A percentile compares a stretch with the other conserved stretches of the same genome.
These are phyloP conservation scores for Jaculus jaculus DNA, from an alignment of 2,113 vertebrate genomes.

Conservation along the genomic window DNA sequence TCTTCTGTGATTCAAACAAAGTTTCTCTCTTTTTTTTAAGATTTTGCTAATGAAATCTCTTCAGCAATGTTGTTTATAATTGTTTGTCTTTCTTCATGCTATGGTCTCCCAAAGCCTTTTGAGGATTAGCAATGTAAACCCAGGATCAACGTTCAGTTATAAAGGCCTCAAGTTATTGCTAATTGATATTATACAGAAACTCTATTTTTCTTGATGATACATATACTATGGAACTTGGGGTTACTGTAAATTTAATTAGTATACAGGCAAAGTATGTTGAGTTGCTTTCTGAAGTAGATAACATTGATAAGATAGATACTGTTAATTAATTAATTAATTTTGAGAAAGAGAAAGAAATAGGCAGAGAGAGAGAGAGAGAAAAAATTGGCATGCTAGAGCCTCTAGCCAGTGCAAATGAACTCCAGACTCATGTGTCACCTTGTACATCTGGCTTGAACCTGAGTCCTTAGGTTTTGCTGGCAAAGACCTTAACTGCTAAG, in stretches of 20 bases:
- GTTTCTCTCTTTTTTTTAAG: slow-evolving; percentile 28
- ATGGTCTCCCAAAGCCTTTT: not conserved
- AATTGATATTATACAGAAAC: not conserved
- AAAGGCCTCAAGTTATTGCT: not conserved
- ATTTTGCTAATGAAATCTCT: slow-evolving; percentile 14
- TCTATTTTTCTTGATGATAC: not conserved
- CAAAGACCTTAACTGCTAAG: no score
- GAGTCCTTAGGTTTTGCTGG: no score
- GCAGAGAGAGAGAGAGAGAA: no score
- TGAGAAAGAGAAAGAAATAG: no score
- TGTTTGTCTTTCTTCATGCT: not conserved
- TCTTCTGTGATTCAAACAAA: slow-evolving; percentile 46
- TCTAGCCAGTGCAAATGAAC: no score
- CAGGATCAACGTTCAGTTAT: not conserved
- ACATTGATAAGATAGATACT: not conserved
- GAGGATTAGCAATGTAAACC: not conserved
- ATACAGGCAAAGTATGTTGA: not conserved
- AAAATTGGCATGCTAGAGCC: no score
- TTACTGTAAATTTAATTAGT: not conserved
- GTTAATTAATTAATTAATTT: not conserved
- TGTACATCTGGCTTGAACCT: no score
- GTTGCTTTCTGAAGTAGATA: not conserved
- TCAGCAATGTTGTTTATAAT: not conserved
- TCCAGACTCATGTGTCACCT: no score
- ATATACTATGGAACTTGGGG: not conserved